Conservation (phyloP, 2,888 invertebrate species). For the Meandrusa payeni region DNA sequence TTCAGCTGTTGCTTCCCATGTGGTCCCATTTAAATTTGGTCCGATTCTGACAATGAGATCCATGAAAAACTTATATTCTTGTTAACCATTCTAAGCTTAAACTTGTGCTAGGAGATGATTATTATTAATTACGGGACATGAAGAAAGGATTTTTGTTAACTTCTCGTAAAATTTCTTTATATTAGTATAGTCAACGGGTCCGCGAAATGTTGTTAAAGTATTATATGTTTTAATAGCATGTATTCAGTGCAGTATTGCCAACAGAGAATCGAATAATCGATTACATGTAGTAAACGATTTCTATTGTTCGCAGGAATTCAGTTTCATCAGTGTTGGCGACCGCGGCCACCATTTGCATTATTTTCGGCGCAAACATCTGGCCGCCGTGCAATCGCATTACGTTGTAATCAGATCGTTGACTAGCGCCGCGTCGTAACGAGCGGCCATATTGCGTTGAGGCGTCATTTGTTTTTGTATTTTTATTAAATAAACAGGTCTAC, state of each 20-base stretch:
- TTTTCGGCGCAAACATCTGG: constrained; percentile 43
- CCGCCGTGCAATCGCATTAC: constrained; percentile 52
- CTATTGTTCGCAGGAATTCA: constrained; percentile 25
- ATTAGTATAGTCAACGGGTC: too few relatives aligned
- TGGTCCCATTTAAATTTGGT: too few relatives aligned
- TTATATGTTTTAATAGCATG: neutral
- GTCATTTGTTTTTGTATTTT: constrained; percentile 2
- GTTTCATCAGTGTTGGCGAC: constrained; percentile 25
- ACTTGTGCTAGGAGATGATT: too few relatives aligned
- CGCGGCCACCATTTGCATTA: constrained; percentile 49
- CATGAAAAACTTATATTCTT: too few relatives aligned
- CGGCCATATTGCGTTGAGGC: constrained; percentile 26
- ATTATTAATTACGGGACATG: too few relatives aligned
- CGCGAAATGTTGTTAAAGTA: too few relatives aligned
- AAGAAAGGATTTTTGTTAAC: too few relatives aligned
- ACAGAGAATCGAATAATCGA: constrained; percentile 6
- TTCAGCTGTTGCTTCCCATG: too few relatives aligned
- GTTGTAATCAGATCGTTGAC: constrained; percentile 67
- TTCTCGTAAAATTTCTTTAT: too few relatives aligned
- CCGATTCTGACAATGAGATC: too few relatives aligned
- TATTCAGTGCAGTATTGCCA: neutral
- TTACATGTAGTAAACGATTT: constrained; percentile 22
- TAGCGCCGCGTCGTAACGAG: constrained; percentile 59
- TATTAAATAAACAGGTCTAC: neutral
- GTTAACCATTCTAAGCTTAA: too few relatives aligned